Evolutionary conservation across 2,797 vertebrate genomes (phyloP).

Genomic region (Squalus acanthias): DNA sequence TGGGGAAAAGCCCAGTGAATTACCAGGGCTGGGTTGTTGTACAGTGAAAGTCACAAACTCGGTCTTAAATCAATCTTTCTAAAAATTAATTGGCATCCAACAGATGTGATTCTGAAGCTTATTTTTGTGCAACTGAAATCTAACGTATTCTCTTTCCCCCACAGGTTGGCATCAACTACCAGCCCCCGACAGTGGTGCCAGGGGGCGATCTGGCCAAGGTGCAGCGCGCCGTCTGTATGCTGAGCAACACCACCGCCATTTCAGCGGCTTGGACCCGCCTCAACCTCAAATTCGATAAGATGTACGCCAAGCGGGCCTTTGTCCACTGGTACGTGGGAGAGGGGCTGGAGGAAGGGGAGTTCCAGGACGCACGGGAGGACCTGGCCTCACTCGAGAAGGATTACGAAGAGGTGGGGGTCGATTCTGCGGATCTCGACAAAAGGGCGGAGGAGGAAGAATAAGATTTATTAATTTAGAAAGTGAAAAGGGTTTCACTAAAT

Average conservation of each 20-base stretch:
- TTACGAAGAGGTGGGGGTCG: conserved; percentile 62
- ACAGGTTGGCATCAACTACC: conserved; percentile 74
- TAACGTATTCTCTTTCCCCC: not conserved
- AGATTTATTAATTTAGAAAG: too few relatives aligned
- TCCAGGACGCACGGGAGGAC: conserved; percentile 62
- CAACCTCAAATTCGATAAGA: conserved; percentile 61
- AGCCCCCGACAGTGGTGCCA: conserved; percentile 66
- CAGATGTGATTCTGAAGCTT: not conserved
- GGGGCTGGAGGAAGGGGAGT: conserved; percentile 45
- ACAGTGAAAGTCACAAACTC: not conserved
- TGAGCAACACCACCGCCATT: conserved; percentile 70
- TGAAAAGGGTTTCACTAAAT: too few relatives aligned
- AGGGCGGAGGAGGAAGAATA: conserved; percentile 61
- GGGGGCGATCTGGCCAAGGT: conserved; percentile 75
- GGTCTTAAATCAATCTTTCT: not conserved
- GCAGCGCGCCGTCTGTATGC: conserved; percentile 76
- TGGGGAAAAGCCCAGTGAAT: not conserved
- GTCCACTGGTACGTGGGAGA: conserved; percentile 62
- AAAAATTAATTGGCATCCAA: not conserved
- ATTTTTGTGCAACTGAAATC: not conserved
- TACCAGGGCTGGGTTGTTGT: not conserved
- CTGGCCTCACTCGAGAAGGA: conserved; percentile 62
- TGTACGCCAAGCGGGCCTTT: conserved; percentile 61
- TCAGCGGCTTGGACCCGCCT: conserved; percentile 63
- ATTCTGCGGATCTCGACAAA: conserved; percentile 51